Percentiles rank a stretch among this genome's conserved stretches.
Evolutionary conservation across 1,140 invertebrate genomes (phyloP).

Genomic region (Brachionus sp.): DNA sequence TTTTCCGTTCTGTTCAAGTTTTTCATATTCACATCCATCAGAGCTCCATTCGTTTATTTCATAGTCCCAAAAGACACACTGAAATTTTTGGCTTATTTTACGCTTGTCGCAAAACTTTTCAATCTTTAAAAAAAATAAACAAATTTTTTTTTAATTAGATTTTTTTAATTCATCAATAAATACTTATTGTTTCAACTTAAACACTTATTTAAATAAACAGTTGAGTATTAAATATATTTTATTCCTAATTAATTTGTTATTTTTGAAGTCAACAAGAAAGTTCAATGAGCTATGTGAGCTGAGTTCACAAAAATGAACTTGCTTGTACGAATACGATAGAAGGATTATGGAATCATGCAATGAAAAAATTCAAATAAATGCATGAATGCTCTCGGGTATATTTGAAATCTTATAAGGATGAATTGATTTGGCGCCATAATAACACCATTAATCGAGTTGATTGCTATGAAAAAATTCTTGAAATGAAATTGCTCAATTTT

Average conservation of each 20-base stretch:
- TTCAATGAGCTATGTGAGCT: too few species aligned
- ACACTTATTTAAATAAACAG: too few species aligned
- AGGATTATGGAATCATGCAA: background rate
- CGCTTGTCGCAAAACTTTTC: background rate
- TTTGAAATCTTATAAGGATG: background rate
- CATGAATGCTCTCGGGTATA: background rate
- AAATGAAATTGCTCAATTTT: background rate
- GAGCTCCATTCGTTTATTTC: background rate
- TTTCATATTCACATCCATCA: background rate
- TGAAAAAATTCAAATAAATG: background rate
- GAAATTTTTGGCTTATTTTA: background rate
- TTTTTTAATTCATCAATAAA: too few species aligned
- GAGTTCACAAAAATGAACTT: too few species aligned
- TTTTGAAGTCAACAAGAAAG: too few species aligned
- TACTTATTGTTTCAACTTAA: too few species aligned
- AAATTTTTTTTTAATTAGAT: background rate
- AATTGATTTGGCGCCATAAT: background rate
- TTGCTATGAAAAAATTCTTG: background rate
- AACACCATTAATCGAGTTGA: background rate
- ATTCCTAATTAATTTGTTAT: too few species aligned
- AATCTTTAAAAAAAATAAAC: background rate
- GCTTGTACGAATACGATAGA: background rate
- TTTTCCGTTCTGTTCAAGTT: background rate
- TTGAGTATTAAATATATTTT: too few species aligned
- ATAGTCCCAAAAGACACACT: conserved; percentile 28